Conservation (phyloP, 2,888 invertebrate species). For the Dynastes grantii region DNA sequence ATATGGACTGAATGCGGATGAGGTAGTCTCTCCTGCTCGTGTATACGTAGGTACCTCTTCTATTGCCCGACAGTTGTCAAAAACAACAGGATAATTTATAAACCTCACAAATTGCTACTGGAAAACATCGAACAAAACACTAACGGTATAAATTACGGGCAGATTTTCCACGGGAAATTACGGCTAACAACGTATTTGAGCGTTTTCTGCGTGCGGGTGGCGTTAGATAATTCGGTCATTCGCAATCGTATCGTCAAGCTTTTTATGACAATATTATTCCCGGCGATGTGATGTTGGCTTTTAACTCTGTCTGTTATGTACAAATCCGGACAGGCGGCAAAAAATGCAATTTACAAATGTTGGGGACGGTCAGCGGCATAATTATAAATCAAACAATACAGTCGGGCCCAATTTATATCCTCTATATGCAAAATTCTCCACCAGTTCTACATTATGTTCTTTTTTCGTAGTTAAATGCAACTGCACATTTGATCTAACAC, state of each 20-base stretch:
- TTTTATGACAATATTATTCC: constrained; percentile 21
- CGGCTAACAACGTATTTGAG: constrained; percentile 21
- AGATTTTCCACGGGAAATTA: constrained; percentile 39
- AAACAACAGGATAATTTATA: constrained; percentile 53
- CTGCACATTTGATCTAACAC: too few species aligned
- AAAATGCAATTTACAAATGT: neutral
- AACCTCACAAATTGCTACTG: constrained; percentile 51
- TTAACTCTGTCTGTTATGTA: constrained; percentile 6
- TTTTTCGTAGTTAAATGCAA: too few species aligned
- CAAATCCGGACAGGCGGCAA: neutral
- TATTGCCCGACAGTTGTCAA: constrained; percentile 48
- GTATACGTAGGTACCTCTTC: constrained; percentile 8
- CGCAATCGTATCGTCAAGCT: constrained; percentile 32
- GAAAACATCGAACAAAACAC: constrained; percentile 53
- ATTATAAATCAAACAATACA: constrained; percentile 22
- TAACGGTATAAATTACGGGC: constrained; percentile 48
- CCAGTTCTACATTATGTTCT: too few species aligned
- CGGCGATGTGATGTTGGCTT: neutral
- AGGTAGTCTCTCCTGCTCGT: constrained; percentile 9
- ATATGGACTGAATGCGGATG: constrained; percentile 9
- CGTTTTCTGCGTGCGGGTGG: constrained; percentile 14
- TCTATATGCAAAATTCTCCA: neutral
- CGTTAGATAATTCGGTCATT: constrained; percentile 33
- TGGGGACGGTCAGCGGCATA: neutral
- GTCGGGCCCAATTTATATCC: neutral